Evolutionary conservation across 2,113 vertebrate species (phyloP).

Genomic region (Tragulus kanchil): DNA sequence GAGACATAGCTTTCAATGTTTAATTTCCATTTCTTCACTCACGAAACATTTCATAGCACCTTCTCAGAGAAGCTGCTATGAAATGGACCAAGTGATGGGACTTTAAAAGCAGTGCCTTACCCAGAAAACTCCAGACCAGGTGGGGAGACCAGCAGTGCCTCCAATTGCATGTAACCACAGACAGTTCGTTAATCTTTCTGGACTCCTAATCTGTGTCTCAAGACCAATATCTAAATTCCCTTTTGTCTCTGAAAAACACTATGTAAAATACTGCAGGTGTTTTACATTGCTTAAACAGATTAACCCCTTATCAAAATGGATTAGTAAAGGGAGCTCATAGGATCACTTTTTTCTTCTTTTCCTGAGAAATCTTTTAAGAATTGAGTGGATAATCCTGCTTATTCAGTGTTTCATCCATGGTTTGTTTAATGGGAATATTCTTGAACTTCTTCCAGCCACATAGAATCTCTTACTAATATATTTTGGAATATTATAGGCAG

Average conservation of each 20-base stretch:
- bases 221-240: background rate
- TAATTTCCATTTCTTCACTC: background rate
- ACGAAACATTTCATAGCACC: background rate
- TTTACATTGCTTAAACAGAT: background rate
- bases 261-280: background rate
- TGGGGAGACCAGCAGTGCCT: background rate
- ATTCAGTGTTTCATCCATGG: background rate
- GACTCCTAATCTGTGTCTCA: background rate
- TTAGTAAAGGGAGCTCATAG: background rate
- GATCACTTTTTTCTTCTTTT: background rate
- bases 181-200: background rate
- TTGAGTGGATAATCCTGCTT: background rate
- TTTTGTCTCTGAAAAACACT: background rate
- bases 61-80: background rate
- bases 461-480: background rate
- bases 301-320: background rate
- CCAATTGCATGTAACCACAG: rapidly evolving
- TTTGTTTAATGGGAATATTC: background rate
- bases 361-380: background rate
- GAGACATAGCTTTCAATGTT: background rate
- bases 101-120: background rate
- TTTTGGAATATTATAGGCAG: background rate
- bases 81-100: background rate
- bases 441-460: background rate
- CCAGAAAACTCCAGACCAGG: background rate